Percentiles rank a stretch among this genome's conserved stretches.
Evolutionary conservation across 2,113 vertebrate genomes (phyloP).

Genomic region (Tenebrosternarchus preto): DNA sequence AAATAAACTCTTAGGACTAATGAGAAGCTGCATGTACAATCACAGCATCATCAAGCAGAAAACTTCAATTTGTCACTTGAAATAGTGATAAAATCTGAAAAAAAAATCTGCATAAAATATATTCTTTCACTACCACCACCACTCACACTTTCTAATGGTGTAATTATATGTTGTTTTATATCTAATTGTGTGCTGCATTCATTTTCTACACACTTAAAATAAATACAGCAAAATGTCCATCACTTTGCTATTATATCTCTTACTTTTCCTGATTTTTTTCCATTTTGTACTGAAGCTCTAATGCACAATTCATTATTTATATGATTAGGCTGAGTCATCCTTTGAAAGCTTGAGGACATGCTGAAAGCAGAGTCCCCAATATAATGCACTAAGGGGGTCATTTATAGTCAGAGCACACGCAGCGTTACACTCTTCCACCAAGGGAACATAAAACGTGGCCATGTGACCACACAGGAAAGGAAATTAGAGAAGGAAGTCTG

Average conservation of each 20-base stretch:
- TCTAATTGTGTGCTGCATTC: neutral
- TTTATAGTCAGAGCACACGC: slow-evolving; percentile 48
- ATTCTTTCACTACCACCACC: neutral
- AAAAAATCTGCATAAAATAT: neutral
- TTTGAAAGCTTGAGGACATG: slow-evolving; percentile 38
- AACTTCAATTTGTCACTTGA: neutral
- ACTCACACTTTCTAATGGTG: neutral
- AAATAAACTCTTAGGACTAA: neutral
- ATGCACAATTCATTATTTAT: slow-evolving; percentile 45
- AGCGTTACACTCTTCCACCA: slow-evolving; percentile 6
- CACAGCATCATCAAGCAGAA: neutral
- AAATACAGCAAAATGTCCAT: neutral
- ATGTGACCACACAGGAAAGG: slow-evolving; percentile 28
- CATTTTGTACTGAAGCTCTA: slow-evolving; percentile 25
- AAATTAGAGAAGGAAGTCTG: slow-evolving; percentile 18
- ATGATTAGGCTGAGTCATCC: slow-evolving; percentile 41
- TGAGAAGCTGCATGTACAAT: neutral
- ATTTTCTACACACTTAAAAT: slow-evolving; percentile 2
- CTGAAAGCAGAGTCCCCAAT: slow-evolving; percentile 26
- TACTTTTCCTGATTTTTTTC: neutral
- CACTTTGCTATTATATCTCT: slow-evolving; percentile 23
- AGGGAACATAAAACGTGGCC: slow-evolving; percentile 42
- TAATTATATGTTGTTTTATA: neutral
- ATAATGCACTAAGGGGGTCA: slow-evolving; percentile 45
- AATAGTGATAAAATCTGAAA: neutral